These are phyloP conservation scores for Salpingus planirostris DNA, from an alignment of 2,888 invertebrate genomes.

Conservation along the genomic window DNA sequence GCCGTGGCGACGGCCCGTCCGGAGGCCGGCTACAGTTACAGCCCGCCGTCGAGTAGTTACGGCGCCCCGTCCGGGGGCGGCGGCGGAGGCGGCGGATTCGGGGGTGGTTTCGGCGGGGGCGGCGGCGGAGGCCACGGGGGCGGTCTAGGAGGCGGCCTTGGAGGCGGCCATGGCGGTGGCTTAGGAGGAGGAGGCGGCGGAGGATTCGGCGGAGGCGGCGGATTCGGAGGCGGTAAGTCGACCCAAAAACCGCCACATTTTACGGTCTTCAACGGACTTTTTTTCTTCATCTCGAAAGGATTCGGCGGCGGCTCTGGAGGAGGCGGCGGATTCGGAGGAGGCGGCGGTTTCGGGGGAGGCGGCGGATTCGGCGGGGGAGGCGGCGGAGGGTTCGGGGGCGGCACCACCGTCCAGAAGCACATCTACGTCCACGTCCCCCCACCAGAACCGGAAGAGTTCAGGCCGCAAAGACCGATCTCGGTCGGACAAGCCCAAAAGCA, in stretches of 20 bases:
- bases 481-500: slow-evolving; percentile 64
- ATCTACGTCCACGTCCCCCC: slow-evolving; percentile 88
- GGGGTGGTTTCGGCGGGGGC: slow-evolving; percentile 20
- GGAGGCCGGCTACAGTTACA: slow-evolving; percentile 28
- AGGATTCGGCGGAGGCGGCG: slow-evolving; percentile 23
- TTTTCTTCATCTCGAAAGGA: too few species aligned
- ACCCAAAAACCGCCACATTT: neutral
- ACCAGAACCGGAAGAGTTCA: slow-evolving; percentile 70
- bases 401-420: slow-evolving; percentile 76
- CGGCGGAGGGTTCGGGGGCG: slow-evolving; percentile 43
- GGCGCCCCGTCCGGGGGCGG: slow-evolving; percentile 55
- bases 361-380: slow-evolving; percentile 31
- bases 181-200: slow-evolving; percentile 25
- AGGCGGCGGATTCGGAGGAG: slow-evolving; percentile 17
- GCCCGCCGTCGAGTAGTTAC: slow-evolving; percentile 33
- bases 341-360: slow-evolving; percentile 12
- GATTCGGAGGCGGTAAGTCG: slow-evolving; percentile 19
- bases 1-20: slow-evolving; percentile 40
- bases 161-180: slow-evolving; percentile 23
- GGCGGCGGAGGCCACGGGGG: slow-evolving; percentile 28
- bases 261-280: slow-evolving; percentile 29
- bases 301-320: slow-evolving; percentile 20
- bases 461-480: slow-evolving; percentile 50
- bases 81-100: slow-evolving; percentile 44
- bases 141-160: slow-evolving; percentile 18